phyloP scores from a whole-genome alignment of 2,888 invertebrate species.

The Pristionchus mayeri region DNA sequence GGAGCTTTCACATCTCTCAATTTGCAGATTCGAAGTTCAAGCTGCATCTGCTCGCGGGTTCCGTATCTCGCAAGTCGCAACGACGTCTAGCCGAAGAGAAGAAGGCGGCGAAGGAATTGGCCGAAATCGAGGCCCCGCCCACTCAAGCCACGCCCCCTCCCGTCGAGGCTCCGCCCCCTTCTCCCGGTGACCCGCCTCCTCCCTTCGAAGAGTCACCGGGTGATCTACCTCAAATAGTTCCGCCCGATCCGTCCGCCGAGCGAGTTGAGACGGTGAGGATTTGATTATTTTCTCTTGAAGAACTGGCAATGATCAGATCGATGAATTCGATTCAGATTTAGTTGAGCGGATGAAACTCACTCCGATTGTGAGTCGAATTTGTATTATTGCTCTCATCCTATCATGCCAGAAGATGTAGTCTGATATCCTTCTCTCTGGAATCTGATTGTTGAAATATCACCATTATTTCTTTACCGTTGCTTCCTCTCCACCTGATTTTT shows the following conservation, averaged over 20 bases:
- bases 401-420: not conserved
- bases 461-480: too few species aligned
- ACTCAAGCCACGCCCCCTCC: not conserved
- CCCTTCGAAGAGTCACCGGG: not conserved
- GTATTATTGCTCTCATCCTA: too few species aligned
- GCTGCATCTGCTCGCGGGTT: slow-evolving; percentile 58
- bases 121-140: slow-evolving; percentile 32
- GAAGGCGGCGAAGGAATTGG: not conserved
- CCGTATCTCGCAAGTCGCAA: slow-evolving; percentile 56
- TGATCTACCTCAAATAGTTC: not conserved
- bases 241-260: not conserved
- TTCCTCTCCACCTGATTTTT: too few species aligned
- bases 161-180: not conserved
- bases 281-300: not conserved
- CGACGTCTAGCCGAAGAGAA: not conserved
- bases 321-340: too few species aligned
- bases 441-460: too few species aligned
- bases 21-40: slow-evolving; percentile 53
- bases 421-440: not conserved
- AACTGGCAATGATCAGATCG: too few species aligned
- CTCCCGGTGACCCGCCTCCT: not conserved
- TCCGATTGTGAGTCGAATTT: too few species aligned
- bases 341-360: too few species aligned
- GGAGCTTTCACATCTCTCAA: not conserved
- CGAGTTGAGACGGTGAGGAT: not conserved